Evolutionary conservation across 2,888 invertebrate genomes (phyloP).

Genomic region (Callosobruchus maculatus): DNA sequence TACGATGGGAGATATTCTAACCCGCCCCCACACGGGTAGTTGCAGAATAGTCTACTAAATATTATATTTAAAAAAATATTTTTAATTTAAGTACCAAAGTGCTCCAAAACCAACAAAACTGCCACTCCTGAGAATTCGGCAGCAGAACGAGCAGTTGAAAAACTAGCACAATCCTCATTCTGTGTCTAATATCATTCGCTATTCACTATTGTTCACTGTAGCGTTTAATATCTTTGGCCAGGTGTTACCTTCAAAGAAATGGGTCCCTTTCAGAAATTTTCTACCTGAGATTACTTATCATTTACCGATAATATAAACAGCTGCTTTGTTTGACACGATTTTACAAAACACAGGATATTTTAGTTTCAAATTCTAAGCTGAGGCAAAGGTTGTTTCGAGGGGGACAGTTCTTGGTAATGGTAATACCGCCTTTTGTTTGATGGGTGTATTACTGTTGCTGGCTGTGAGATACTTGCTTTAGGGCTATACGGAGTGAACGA

Average conservation of each 20-base stretch:
- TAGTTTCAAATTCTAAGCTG: background rate
- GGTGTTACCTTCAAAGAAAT: conserved; percentile 24
- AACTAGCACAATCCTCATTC: conserved; percentile 12
- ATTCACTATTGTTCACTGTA: conserved; percentile 26
- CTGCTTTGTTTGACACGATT: conserved; percentile 40
- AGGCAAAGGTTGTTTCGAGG: background rate
- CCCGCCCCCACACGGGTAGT: too few relatives aligned
- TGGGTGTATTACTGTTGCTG: background rate
- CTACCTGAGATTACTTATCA: conserved; percentile 41
- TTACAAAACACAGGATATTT: conserved; percentile 30
- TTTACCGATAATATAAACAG: conserved; percentile 39
- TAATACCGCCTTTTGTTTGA: background rate
- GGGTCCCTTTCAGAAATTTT: conserved; percentile 24
- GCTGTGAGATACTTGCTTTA: background rate
- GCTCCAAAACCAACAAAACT: background rate
- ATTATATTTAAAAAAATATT: too few relatives aligned
- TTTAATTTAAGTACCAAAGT: background rate
- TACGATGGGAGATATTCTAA: too few relatives aligned
- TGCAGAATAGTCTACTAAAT: too few relatives aligned
- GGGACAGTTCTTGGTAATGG: background rate
- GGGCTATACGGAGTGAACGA: background rate
- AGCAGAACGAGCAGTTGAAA: background rate
- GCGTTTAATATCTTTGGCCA: conserved; percentile 27
- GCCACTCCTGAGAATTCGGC: background rate
- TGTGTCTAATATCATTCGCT: conserved; percentile 16